Evolutionary conservation across 2,113 vertebrate species (phyloP).

Genomic region (Clarias gariepinus): DNA sequence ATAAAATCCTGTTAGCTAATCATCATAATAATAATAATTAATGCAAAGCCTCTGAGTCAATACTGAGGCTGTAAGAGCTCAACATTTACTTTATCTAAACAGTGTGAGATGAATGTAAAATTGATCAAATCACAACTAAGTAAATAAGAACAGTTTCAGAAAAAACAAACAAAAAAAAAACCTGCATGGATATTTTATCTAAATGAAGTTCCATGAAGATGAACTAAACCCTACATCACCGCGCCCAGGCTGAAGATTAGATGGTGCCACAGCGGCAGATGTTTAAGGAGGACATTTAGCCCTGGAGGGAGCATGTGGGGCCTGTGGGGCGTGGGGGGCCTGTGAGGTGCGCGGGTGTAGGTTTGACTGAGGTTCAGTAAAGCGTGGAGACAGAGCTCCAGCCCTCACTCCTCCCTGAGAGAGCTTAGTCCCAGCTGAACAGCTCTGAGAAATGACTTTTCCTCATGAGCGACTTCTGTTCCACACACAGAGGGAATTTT

Average conservation of each 20-base stretch:
- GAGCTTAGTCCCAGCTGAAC: constrained; percentile 50
- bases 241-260: not conserved
- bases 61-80: not conserved
- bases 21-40: not conserved
- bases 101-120: not conserved
- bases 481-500: not conserved
- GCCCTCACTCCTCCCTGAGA: constrained; percentile 10
- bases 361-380: constrained; percentile 26
- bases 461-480: constrained; percentile 16
- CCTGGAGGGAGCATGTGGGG: no score
- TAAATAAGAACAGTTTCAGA: not conserved
- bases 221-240: not conserved
- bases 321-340: not conserved
- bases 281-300: not conserved
- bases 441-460: constrained; percentile 45
- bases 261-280: not conserved
- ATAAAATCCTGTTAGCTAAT: not conserved
- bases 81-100: not conserved
- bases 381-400: constrained; percentile 2
- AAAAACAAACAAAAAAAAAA: not conserved
- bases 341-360: not conserved
- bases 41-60: not conserved
- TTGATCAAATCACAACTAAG: not conserved
- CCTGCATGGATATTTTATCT: not conserved
- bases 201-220: not conserved